Conservation (phyloP, 2,797 vertebrate genomes). For the Podarcis siculus region DNA sequence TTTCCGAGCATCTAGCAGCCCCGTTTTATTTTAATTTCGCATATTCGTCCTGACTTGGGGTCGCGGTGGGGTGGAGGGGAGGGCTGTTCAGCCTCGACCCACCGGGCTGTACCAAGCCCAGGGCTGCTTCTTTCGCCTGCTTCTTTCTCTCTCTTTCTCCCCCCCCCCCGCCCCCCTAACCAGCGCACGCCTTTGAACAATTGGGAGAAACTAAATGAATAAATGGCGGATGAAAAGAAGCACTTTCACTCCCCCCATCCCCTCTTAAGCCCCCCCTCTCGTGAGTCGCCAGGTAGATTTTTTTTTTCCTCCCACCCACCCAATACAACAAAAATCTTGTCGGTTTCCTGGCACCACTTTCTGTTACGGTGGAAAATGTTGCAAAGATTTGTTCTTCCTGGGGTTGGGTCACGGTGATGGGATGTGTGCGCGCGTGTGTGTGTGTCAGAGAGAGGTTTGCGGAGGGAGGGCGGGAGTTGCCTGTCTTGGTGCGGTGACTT, state of each 20-base stretch:
- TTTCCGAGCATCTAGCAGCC: slow-evolving; percentile 75
- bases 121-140: slow-evolving; percentile 56
- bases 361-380: slow-evolving; percentile 68
- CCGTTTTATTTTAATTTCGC: slow-evolving; percentile 67
- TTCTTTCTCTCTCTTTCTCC: slow-evolving; percentile 37
- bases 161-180: too few species aligned
- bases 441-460: slow-evolving; percentile 57
- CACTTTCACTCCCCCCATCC: slow-evolving; percentile 51
- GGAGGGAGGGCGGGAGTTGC: slow-evolving; percentile 66
- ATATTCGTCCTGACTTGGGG: slow-evolving; percentile 53
- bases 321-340: slow-evolving; percentile 54
- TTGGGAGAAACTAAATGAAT: slow-evolving; percentile 70
- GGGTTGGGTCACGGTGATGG: slow-evolving; percentile 67
- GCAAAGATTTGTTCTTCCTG: slow-evolving; percentile 72
- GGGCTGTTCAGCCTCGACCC: slow-evolving; percentile 64
- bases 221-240: slow-evolving; percentile 75
- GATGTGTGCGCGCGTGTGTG: slow-evolving; percentile 28
- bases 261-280: slow-evolving; percentile 31
- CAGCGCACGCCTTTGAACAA: slow-evolving; percentile 39
- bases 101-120: slow-evolving; percentile 18
- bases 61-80: background rate
- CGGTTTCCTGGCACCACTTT: slow-evolving; percentile 67
- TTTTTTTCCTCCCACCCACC: too few species aligned
- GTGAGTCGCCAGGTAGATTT: slow-evolving; percentile 74
- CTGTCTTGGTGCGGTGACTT: slow-evolving; percentile 75